A percentile compares a stretch with the other conserved stretches of the same genome.
Conservation (phyloP, 2,113 vertebrate species). For the Stictonetta naevosa region DNA sequence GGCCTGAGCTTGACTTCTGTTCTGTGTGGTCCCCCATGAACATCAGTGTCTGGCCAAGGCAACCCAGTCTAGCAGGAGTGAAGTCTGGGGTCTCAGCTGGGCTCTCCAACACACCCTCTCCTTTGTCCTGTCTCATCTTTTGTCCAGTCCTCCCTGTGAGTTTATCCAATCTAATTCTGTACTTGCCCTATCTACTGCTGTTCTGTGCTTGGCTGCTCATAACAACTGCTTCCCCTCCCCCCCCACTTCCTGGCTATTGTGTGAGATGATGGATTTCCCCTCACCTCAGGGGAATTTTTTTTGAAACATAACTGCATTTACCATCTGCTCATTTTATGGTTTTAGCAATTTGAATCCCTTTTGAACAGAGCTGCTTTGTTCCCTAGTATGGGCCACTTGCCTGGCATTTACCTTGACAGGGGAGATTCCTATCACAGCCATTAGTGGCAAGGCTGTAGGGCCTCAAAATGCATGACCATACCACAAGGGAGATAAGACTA, state of each 20-base stretch:
- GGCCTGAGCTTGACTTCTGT: background rate
- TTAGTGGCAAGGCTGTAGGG: conserved; percentile 6
- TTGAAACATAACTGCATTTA: conserved; percentile 49
- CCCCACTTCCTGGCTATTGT: conserved; percentile 45
- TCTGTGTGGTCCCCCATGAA: background rate
- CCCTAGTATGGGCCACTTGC: background rate
- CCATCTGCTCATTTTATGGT: conserved; percentile 46
- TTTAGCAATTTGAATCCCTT: background rate
- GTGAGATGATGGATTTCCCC: conserved; percentile 58
- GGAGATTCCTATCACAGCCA: conserved; percentile 1
- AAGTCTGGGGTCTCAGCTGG: background rate
- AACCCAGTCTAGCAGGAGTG: background rate
- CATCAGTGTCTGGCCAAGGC: background rate
- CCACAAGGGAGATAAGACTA: background rate
- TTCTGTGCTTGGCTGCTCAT: conserved; percentile 52
- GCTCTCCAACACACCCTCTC: background rate
- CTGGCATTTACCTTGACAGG: conserved; percentile 14
- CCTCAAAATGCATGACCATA: background rate
- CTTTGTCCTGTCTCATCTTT: background rate
- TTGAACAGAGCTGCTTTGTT: conserved; percentile 51
- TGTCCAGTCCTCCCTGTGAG: background rate
- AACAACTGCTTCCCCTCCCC: conserved; percentile 30
- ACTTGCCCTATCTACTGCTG: background rate
- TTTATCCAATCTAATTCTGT: background rate
- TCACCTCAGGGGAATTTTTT: conserved; percentile 48